A percentile compares a stretch with the other conserved stretches of the same genome.
Evolutionary conservation across 2,113 vertebrate genomes (phyloP).

Genomic region (Erythrolamprus reginae): DNA sequence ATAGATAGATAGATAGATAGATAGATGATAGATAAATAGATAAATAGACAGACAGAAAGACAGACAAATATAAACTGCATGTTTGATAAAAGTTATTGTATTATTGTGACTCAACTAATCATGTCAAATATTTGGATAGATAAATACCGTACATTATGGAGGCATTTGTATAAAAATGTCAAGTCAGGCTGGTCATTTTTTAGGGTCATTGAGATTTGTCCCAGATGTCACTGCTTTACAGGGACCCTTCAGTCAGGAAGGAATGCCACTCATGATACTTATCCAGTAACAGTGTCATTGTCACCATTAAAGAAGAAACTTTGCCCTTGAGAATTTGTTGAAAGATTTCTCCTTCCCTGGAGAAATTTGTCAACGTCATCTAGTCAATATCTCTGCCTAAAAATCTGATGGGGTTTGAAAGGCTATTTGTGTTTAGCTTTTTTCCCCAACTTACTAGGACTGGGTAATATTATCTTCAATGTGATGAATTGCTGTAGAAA

Average conservation of each 20-base stretch:
- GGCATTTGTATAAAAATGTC: background rate
- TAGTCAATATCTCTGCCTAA: background rate
- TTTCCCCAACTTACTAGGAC: background rate
- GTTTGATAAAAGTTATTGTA: background rate
- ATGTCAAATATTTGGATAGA: background rate
- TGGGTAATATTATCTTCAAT: background rate
- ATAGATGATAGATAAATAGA: too few species aligned
- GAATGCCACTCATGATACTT: background rate
- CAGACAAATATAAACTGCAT: too few species aligned
- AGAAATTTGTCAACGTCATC: background rate
- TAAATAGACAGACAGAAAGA: too few species aligned
- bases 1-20: too few species aligned
- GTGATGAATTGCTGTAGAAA: background rate
- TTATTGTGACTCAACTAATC: background rate
- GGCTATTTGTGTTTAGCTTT: background rate
- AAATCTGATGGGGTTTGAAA: background rate
- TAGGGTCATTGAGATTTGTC: background rate
- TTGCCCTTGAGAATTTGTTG: background rate
- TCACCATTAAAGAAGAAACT: background rate
- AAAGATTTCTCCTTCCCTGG: background rate
- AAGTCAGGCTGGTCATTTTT: background rate
- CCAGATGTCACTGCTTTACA: background rate
- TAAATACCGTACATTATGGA: background rate
- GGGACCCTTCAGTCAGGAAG: background rate
- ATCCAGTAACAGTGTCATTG: background rate